Percentiles rank a stretch among this genome's conserved stretches.
Evolutionary conservation across 2,113 vertebrate species (phyloP).

Genomic region (Ibidorhyncha struthersii): DNA sequence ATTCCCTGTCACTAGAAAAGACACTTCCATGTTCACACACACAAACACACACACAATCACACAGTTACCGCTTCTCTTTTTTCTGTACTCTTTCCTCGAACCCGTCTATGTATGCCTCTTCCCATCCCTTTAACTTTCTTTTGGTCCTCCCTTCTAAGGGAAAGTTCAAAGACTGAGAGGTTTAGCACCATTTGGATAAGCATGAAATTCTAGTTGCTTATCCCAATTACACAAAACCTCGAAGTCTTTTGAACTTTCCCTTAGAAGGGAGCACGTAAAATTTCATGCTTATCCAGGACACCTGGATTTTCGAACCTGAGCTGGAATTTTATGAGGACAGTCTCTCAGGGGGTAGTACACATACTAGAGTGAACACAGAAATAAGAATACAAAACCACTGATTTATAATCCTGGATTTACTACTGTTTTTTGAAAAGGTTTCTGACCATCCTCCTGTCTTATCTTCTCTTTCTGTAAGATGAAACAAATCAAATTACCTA

Average conservation of each 20-base stretch:
- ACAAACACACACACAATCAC: background rate
- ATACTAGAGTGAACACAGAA: background rate
- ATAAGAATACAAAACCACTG: background rate
- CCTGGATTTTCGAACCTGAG: slow-evolving; percentile 34
- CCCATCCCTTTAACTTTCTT: background rate
- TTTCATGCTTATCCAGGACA: slow-evolving; percentile 38
- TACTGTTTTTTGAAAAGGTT: background rate
- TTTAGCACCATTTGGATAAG: slow-evolving; percentile 26
- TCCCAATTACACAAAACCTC: slow-evolving; percentile 8
- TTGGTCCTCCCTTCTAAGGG: background rate
- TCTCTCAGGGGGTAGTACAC: background rate
- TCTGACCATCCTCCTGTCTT: background rate
- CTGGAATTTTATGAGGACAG: slow-evolving; percentile 25
- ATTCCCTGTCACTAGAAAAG: background rate
- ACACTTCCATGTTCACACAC: background rate
- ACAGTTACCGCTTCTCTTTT: background rate
- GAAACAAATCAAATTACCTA: background rate
- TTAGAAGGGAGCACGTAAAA: slow-evolving; percentile 16
- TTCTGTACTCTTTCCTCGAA: background rate
- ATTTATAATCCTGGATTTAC: background rate
- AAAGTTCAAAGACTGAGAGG: slow-evolving; percentile 42
- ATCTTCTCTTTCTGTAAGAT: background rate
- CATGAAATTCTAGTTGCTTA: slow-evolving; percentile 55
- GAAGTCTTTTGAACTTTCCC: slow-evolving; percentile 50
- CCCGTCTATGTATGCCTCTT: background rate